Conservation (phyloP, 2,797 vertebrate species). For the Scleropages formosus region DNA sequence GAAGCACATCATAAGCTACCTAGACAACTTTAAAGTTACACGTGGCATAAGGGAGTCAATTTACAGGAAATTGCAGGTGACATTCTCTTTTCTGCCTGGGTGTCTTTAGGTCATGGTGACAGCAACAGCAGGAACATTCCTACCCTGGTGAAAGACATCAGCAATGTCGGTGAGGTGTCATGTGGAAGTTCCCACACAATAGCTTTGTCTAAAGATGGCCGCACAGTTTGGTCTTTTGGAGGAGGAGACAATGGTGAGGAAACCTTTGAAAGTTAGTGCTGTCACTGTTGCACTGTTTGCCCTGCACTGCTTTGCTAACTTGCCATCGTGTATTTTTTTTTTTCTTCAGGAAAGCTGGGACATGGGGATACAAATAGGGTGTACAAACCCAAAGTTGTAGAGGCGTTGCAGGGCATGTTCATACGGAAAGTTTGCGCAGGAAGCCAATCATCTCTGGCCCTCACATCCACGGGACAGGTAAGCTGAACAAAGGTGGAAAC, state of each 20-base stretch:
- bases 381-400: slow-evolving; percentile 78
- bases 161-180: slow-evolving; percentile 75
- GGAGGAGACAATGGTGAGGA: slow-evolving; percentile 75
- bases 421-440: slow-evolving; percentile 79
- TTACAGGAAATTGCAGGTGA: too few species aligned
- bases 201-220: slow-evolving; percentile 74
- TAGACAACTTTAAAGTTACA: too few species aligned
- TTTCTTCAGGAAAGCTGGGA: slow-evolving; percentile 71
- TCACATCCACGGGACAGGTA: slow-evolving; percentile 80
- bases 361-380: slow-evolving; percentile 79
- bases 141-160: slow-evolving; percentile 79
- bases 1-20: too few species aligned
- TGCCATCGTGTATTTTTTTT: not conserved
- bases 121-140: slow-evolving; percentile 80
- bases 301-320: not conserved
- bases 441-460: slow-evolving; percentile 76
- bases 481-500: not conserved
- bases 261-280: not conserved
- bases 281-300: not conserved
- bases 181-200: slow-evolving; percentile 80
- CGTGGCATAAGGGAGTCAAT: too few species aligned
- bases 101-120: slow-evolving; percentile 71
- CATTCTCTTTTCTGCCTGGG: too few species aligned
- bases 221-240: slow-evolving; percentile 78
- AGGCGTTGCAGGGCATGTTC: slow-evolving; percentile 76